Base-by-base conservation (phyloP, 2,888 invertebrate genomes). In the Nemapogon koenigi region DNA sequence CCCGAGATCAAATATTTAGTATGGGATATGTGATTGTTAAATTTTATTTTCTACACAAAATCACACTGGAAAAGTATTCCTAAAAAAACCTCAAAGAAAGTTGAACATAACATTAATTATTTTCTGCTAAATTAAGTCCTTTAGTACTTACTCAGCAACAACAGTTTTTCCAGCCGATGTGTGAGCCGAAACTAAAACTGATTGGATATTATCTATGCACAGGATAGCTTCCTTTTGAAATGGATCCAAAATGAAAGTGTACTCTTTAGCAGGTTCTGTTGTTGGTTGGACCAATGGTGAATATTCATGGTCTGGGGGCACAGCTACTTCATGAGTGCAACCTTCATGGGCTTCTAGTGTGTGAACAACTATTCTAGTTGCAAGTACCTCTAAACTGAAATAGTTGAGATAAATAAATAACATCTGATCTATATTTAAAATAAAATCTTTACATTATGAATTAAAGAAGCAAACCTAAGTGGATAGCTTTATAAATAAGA, bases 121-220 rank as follows among this genome's bases (percentile, higher is more conserved):
- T n/a, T n/a, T n/a, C n/a, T n/a, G n/a, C n/a, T n/a, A n/a, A n/a
- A n/a, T n/a, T n/a, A n/a, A n/a, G n/a, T n/a, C n/a, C n/a, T n/a
- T n/a, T n/a, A n/a, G 35, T 40, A 69, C 91, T 85, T 82, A 97
- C 91, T 98, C 96, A 3, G 98, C 99, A 4, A 97, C 97, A 2
- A 98, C 98, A 39, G 99, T 99, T 84, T 99, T 99, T 37, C 99
- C 99, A 31, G 99, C 98, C 3, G 98, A 99, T 1, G 99, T 99
- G 61, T 99, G 99, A 4, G 99, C 99, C 2, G 99, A 98, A 1
- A 99, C 98, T 29, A 99, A 81, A 3, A 99, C 99, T 7, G 97
- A 97, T 60, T 99, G 97, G 57, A 94, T 89, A 66, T 99, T 99
- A 59, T 99, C 97, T 51, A 99, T 90, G 62, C 99, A 99, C 36